Percentiles rank a stretch among this genome's conserved stretches.
Evolutionary conservation across 2,888 invertebrate genomes (phyloP).

Genomic region (Apantesis nais): DNA sequence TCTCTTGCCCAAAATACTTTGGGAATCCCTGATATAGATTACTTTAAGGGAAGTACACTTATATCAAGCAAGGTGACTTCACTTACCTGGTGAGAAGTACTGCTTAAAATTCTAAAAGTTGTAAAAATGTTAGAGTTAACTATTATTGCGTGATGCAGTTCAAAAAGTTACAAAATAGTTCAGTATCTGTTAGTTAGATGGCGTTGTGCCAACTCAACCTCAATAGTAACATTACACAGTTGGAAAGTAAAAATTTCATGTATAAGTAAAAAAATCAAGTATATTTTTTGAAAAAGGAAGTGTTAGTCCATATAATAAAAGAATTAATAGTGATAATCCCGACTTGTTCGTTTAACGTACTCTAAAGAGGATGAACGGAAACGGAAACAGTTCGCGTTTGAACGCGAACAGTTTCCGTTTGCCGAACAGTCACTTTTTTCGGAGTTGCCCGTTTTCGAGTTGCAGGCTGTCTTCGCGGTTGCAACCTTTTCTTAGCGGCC

Average conservation of each 20-base stretch:
- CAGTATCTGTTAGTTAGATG: not conserved
- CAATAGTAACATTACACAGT: not conserved
- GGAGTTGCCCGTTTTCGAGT: not conserved
- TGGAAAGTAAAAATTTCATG: not conserved
- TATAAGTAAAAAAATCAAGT: not conserved
- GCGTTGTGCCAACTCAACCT: not conserved
- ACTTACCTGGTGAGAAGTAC: too few species aligned
- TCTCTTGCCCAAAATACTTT: too few species aligned
- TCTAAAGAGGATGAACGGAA: too few species aligned
- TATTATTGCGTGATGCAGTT: not conserved
- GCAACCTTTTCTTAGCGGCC: conserved; percentile 1
- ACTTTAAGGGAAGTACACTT: too few species aligned
- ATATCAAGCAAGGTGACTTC: too few species aligned
- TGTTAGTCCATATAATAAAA: not conserved
- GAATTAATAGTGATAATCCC: not conserved
- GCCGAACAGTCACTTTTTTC: not conserved
- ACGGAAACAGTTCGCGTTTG: too few species aligned
- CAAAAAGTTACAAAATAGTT: not conserved
- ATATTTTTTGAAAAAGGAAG: not conserved
- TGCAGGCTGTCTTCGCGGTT: not conserved
- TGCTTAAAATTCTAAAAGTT: not conserved
- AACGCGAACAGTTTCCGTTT: too few species aligned
- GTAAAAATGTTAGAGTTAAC: not conserved
- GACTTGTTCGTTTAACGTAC: not conserved
- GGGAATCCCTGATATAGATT: too few species aligned